phyloP scores from a whole-genome alignment of 2,113 vertebrate species.

The Garra rufa region DNA sequence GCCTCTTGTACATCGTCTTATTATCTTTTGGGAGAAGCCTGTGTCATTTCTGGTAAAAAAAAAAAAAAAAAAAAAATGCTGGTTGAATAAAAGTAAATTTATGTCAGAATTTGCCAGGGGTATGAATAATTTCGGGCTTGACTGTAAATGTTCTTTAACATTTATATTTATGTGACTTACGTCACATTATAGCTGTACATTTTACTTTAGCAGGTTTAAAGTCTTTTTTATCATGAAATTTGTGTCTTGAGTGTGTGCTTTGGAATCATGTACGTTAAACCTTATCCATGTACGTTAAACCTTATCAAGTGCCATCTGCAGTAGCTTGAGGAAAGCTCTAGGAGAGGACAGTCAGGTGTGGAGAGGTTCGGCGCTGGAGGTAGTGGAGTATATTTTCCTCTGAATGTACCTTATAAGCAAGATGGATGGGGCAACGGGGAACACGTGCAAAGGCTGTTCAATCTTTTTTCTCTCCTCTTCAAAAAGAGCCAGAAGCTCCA shows the following conservation, averaged over 20 bases:
- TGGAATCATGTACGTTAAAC: not conserved
- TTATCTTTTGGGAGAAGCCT: too few relatives aligned
- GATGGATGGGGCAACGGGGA: not conserved
- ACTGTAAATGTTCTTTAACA: too few relatives aligned
- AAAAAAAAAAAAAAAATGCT: too few relatives aligned
- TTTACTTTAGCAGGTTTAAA: not conserved
- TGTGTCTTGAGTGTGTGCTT: not conserved
- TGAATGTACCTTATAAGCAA: slow-evolving; percentile 27
- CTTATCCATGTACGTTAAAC: not conserved
- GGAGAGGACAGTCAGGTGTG: not conserved
- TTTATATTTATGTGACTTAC: too few relatives aligned
- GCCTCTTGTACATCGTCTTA: too few relatives aligned
- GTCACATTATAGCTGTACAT: too few relatives aligned
- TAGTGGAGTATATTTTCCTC: not conserved
- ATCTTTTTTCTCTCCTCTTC: not conserved
- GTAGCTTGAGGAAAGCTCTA: not conserved
- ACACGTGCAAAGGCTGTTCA: not conserved
- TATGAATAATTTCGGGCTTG: too few relatives aligned
- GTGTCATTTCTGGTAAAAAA: too few relatives aligned
- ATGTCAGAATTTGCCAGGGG: too few relatives aligned
- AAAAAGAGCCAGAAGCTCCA: slow-evolving; percentile 34
- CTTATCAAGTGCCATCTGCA: slow-evolving; percentile 3
- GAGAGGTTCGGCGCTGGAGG: not conserved
- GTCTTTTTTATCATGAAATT: not conserved
- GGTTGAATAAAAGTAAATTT: too few relatives aligned